Evolutionary conservation across 1,140 invertebrate species (phyloP).

Genomic region (Colletes gigas): DNA sequence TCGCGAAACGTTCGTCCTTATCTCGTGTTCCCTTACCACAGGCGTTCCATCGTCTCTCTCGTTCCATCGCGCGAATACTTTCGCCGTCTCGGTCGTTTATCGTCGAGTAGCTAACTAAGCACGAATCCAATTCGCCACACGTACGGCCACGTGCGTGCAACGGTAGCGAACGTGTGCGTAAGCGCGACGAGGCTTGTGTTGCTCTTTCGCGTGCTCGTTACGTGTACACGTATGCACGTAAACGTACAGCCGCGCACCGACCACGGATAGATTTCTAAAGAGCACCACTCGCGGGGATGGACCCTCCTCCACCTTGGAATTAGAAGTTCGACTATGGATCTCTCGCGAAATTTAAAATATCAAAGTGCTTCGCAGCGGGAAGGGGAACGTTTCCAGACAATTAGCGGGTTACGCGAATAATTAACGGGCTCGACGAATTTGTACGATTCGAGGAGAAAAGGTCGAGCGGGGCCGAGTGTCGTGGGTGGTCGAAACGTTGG

Average conservation of each 20-base stretch:
- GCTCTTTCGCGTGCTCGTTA: slow-evolving; percentile 41
- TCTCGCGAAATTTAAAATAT: too few relatives aligned
- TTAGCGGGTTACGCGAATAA: too few relatives aligned
- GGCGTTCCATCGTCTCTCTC: background rate
- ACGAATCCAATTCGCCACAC: slow-evolving; percentile 47
- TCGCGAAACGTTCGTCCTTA: slow-evolving; percentile 3
- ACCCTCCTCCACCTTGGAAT: too few relatives aligned
- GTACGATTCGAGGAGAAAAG: too few relatives aligned
- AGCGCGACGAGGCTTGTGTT: slow-evolving; percentile 12
- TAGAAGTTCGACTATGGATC: too few relatives aligned
- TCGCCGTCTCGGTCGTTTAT: slow-evolving; percentile 34
- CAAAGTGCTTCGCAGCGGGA: too few relatives aligned
- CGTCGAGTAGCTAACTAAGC: slow-evolving; percentile 46
- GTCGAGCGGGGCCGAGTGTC: too few relatives aligned
- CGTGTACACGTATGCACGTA: background rate
- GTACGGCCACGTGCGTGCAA: slow-evolving; percentile 34
- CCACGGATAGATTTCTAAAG: slow-evolving; percentile 27
- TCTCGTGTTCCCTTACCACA: background rate
- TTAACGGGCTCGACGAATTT: too few relatives aligned
- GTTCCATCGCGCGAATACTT: slow-evolving; percentile 10
- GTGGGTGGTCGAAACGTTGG: too few relatives aligned
- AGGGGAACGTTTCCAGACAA: too few relatives aligned
- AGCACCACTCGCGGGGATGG: background rate
- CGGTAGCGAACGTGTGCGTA: background rate
- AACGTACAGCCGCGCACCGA: background rate